Percentiles rank a stretch among this genome's conserved stretches.
Conservation (phyloP, 2,888 invertebrate species). For the Schizaphis graminum region DNA sequence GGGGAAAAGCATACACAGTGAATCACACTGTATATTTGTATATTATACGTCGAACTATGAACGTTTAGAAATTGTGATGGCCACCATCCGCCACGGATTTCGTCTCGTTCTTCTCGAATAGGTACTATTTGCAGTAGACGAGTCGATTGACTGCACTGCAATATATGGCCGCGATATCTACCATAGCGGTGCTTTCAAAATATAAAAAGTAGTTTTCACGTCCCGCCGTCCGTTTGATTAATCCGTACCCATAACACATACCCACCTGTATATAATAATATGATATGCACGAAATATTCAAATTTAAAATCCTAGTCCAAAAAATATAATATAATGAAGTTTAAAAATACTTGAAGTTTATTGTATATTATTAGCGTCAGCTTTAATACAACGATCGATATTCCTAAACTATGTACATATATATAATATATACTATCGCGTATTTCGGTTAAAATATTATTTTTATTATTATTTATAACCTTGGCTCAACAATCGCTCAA, state of each 20-base stretch:
- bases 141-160: background rate
- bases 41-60: background rate
- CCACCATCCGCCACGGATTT: too few species aligned
- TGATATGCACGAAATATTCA: background rate
- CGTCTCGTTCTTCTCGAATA: background rate
- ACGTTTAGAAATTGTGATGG: background rate
- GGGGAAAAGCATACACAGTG: background rate
- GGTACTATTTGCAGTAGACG: background rate
- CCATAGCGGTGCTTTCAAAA: background rate
- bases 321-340: background rate
- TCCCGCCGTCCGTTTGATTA: background rate
- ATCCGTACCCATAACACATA: background rate
- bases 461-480: background rate
- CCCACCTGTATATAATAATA: background rate
- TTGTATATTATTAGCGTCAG: background rate
- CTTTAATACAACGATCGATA: background rate
- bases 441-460: background rate
- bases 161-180: background rate
- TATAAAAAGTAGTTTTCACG: constrained; percentile 8
- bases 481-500: background rate
- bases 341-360: background rate
- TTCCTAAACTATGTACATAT: background rate
- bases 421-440: background rate
- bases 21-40: background rate
- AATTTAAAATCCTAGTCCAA: background rate